Evolutionary conservation across 1,140 invertebrate species (phyloP).

Genomic region (Orius laevigatus): DNA sequence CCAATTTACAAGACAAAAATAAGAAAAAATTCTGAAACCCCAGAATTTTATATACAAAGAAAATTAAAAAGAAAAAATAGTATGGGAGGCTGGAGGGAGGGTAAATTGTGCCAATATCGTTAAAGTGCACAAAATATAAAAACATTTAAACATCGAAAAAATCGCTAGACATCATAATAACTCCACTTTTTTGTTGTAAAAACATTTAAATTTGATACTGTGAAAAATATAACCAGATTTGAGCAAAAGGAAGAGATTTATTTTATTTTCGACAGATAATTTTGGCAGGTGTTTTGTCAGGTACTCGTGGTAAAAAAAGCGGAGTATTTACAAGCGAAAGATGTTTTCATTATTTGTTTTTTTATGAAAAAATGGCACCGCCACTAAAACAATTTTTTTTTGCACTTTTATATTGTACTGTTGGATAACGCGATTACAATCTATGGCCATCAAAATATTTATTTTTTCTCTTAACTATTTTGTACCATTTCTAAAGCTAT

Average conservation of each 20-base stretch:
- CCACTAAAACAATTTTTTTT: constrained; percentile 4
- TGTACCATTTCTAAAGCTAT: constrained; percentile 17
- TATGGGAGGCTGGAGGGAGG: too few species aligned
- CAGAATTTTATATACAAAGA: too few species aligned
- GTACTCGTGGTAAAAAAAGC: constrained; percentile 9
- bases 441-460: constrained; percentile 3
- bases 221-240: constrained; percentile 1
- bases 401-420: constrained; percentile 15
- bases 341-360: too few species aligned
- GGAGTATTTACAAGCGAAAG: constrained; percentile 6
- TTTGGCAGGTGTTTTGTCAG: background rate
- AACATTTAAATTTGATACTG: background rate
- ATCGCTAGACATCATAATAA: too few species aligned
- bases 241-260: background rate
- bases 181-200: too few species aligned
- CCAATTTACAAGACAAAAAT: too few species aligned
- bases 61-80: too few species aligned
- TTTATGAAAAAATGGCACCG: background rate
- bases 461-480: constrained; percentile 7
- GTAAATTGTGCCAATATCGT: too few species aligned
- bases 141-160: too few species aligned
- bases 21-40: too few species aligned
- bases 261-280: too few species aligned
- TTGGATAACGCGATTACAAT: constrained; percentile 9
- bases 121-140: too few species aligned